phyloP scores from a whole-genome alignment of 2,113 vertebrate species.

The Cacatua alba region DNA sequence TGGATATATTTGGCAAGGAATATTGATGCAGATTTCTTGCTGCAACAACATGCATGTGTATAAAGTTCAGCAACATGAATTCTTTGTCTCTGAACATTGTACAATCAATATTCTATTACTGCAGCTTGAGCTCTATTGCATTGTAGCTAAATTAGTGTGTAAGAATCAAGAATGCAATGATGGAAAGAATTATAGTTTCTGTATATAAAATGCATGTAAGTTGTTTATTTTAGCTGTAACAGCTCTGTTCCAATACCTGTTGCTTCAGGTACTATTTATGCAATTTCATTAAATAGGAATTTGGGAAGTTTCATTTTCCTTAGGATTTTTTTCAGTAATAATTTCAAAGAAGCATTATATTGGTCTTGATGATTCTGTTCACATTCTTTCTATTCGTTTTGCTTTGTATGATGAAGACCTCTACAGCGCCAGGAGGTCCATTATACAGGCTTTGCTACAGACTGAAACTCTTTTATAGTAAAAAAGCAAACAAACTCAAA shows the following conservation, averaged over 20 bases:
- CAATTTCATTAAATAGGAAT: neutral
- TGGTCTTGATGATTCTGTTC: neutral
- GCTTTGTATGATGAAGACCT: neutral
- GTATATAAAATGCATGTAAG: neutral
- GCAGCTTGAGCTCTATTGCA: constrained; percentile 36
- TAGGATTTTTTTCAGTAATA: neutral
- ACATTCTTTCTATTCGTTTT: neutral
- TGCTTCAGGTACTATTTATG: neutral
- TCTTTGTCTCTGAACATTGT: constrained; percentile 64
- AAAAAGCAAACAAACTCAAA: neutral
- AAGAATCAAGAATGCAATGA: constrained; percentile 34
- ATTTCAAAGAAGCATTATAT: neutral
- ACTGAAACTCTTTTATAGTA: neutral
- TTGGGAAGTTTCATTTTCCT: neutral
- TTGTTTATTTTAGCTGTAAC: neutral
- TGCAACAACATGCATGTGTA: constrained; percentile 62
- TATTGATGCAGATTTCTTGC: constrained; percentile 46
- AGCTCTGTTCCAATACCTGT: neutral
- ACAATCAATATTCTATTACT: constrained; percentile 77
- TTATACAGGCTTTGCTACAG: neutral
- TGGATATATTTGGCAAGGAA: constrained; percentile 48
- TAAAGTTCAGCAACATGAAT: constrained; percentile 53
- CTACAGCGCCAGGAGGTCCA: neutral
- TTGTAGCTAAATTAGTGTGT: constrained; percentile 68
- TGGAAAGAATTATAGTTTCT: constrained; percentile 59